Evolutionary conservation across 2,113 vertebrate species (phyloP), one percentile per base, ranked within the genome.

Genomic region (Aldabrachelys gigantea): DNA sequence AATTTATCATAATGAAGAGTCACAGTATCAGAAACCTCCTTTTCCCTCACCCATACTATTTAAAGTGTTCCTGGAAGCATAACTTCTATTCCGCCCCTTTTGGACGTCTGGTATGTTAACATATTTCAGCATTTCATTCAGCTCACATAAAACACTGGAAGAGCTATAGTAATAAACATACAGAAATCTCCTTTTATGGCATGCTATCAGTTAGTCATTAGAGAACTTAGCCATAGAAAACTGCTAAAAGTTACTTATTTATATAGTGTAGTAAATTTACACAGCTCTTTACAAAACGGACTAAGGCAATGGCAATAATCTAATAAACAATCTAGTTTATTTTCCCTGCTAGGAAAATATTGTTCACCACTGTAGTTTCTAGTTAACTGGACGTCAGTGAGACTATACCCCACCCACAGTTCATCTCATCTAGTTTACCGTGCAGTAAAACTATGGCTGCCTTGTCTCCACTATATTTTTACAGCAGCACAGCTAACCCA

Each of bases 271-370:
- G 65, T 84, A 82, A 12, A 47, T 78, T 76, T 92, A 94, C 22
- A 17, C n/a, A 75, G 53, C 5, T 8, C 29, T 85, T 96, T 92
- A 84, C 11, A 44, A 89, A 35, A 84, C 4, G 0, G 86, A 91
- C 88, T 13, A 85, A n/a, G 7, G 56, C 35, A 87, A 80, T 3
- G 8, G 38, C 91, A 92, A 92, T 82, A 92, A 79, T 17, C 59
- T 25, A 86, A 29, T 44, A 50, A 41, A 1, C 10, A 56, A 76
- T 69, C 1, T 10, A 91, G 35, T 31, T 93, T 84, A 78, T 50
- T 69, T 6, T 89, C 19, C 6, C 8, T 11, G 6, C 49, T 5
- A 89, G 22, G 35, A 87, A 84, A 76, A 24, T 13, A 84, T 35
- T 8, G 41, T 47, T 44, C 84, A 80, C 44, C 59, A 13, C 0